A percentile compares a stretch with the other conserved stretches of the same genome.
Conservation (phyloP, 2,113 vertebrate genomes). For the Phylloscopus whistleri region DNA sequence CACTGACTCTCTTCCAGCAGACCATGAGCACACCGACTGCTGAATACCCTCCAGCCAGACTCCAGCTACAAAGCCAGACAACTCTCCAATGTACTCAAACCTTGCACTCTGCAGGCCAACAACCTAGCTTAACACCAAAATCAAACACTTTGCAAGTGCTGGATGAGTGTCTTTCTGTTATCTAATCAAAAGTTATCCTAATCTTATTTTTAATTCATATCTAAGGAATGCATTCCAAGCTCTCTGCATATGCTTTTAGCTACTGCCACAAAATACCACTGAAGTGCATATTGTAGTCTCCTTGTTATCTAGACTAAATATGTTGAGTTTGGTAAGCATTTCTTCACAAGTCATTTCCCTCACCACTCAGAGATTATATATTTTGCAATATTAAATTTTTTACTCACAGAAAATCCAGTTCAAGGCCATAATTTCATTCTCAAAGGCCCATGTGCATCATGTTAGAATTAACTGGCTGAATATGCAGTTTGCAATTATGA, state of each 20-base stretch:
- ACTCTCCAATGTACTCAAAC: background rate
- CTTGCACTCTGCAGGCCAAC: background rate
- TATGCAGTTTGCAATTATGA: background rate
- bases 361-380: constrained; percentile 10
- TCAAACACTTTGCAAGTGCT: background rate
- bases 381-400: constrained; percentile 33
- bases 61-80: constrained; percentile 13
- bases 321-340: constrained; percentile 17
- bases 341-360: background rate
- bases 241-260: background rate
- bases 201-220: constrained; percentile 48
- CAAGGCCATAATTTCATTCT: constrained; percentile 26
- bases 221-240: constrained; percentile 53
- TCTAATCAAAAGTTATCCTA: constrained; percentile 38
- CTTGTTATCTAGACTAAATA: constrained; percentile 40
- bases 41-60: background rate
- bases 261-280: constrained; percentile 23
- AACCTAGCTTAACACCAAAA: background rate
- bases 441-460: background rate
- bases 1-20: background rate
- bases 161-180: background rate
- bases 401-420: constrained; percentile 1
- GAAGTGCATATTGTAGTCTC: background rate
- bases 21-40: background rate
- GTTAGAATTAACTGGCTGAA: constrained; percentile 15